Conservation (phyloP, 1,140 invertebrate species). For the Plodia interpunctella region DNA sequence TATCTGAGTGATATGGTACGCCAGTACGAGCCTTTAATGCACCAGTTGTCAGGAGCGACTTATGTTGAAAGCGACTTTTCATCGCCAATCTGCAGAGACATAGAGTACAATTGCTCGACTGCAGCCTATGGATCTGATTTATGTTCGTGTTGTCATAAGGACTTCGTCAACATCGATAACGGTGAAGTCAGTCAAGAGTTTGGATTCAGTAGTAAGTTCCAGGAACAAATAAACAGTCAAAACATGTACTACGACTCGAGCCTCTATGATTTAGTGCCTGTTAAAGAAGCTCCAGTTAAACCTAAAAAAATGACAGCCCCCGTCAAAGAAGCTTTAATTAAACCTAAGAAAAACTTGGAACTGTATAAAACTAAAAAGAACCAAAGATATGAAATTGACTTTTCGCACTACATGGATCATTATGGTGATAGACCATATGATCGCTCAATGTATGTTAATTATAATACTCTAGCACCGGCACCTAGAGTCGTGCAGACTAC, state of each 20-base stretch:
- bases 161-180: constrained; percentile 51
- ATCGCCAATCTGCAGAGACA: constrained; percentile 52
- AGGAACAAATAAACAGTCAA: background rate
- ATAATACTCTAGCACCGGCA: background rate
- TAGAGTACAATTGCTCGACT: background rate
- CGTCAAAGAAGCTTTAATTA: constrained; percentile 48
- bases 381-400: constrained; percentile 26
- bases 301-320: constrained; percentile 35
- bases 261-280: constrained; percentile 55
- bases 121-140: constrained; percentile 35
- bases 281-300: constrained; percentile 47
- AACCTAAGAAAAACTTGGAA: constrained; percentile 20
- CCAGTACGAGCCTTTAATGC: constrained; percentile 43
- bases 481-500: background rate
- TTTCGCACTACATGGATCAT: constrained; percentile 24
- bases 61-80: constrained; percentile 45
- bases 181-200: background rate
- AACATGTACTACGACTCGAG: constrained; percentile 46
- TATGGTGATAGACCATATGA: constrained; percentile 19
- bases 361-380: background rate
- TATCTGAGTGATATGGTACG: constrained; percentile 39
- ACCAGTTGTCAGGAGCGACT: constrained; percentile 40
- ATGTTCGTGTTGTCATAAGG: constrained; percentile 55
- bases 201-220: constrained; percentile 7
- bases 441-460: background rate